Evolutionary conservation across 2,113 vertebrate genomes (phyloP).

Genomic region (Podarcis cretensis): DNA sequence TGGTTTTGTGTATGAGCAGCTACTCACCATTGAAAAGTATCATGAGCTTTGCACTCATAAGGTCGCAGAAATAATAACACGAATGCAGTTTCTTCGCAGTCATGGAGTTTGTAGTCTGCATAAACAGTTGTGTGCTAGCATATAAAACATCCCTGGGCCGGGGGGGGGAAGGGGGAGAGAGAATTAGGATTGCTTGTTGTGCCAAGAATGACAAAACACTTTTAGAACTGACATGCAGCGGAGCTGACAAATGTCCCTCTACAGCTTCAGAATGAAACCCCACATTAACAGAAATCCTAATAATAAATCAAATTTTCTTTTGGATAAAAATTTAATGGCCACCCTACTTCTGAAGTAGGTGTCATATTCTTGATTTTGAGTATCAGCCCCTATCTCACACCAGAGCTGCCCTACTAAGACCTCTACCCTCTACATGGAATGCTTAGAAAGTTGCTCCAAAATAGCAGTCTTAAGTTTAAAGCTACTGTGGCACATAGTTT

Average conservation of each 20-base stretch:
- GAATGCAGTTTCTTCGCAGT: background rate
- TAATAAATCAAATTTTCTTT: background rate
- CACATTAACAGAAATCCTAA: background rate
- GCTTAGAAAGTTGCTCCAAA: background rate
- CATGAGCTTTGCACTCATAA: background rate
- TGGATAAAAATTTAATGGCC: background rate
- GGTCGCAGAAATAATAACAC: background rate
- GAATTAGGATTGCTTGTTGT: no score
- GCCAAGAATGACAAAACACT: no score
- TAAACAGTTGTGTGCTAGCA: no score
- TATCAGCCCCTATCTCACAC: background rate
- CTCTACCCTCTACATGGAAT: background rate
- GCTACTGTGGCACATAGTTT: background rate
- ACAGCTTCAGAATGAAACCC: background rate
- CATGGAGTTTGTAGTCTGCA: no score
- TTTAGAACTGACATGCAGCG: no score
- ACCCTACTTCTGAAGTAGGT: background rate
- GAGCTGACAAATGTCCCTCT: background rate
- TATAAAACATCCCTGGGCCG: no score
- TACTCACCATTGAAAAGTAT: background rate
- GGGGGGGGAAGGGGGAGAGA: no score
- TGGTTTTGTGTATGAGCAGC: background rate
- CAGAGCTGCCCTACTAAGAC: background rate
- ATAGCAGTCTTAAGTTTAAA: background rate
- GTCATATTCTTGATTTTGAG: background rate